phyloP scores from a whole-genome alignment of 2,888 invertebrate genomes.

The Eupeodes latifasciatus region DNA sequence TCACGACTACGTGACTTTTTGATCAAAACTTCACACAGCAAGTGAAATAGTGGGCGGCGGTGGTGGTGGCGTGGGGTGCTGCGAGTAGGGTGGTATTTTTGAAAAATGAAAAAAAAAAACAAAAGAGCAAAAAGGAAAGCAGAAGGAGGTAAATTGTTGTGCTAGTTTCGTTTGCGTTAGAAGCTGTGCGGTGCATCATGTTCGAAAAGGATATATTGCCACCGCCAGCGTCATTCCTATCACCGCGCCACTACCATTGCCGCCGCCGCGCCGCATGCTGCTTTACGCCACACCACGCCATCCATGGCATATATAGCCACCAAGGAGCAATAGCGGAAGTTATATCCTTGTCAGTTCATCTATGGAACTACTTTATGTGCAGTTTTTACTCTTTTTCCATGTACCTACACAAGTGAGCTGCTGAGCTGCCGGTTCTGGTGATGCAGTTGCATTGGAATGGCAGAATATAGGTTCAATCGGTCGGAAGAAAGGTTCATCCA shows the following conservation, averaged over 20 bases:
- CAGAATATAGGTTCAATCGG: constrained; percentile 6
- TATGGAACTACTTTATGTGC: constrained; percentile 54
- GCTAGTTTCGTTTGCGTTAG: constrained; percentile 60
- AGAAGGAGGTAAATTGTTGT: constrained; percentile 53
- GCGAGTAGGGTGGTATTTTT: neutral
- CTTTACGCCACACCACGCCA: neutral
- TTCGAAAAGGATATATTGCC: neutral
- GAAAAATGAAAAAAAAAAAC: neutral
- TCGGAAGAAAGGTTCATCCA: constrained; percentile 4
- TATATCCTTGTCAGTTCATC: constrained; percentile 70
- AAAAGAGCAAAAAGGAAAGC: neutral
- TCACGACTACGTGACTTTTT: constrained; percentile 73
- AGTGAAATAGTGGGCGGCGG: neutral
- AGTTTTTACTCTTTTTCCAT: constrained; percentile 19
- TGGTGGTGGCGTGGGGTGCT: too few relatives aligned
- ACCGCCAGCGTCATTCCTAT: constrained; percentile 8
- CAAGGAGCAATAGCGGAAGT: constrained; percentile 66
- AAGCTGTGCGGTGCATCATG: constrained; percentile 1
- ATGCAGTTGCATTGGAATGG: constrained; percentile 35
- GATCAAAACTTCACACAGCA: constrained; percentile 51
- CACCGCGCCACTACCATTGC: neutral
- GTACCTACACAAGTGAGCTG: constrained; percentile 15
- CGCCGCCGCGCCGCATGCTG: neutral
- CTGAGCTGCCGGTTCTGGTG: neutral
- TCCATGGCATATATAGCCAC: constrained; percentile 19